Base-by-base conservation (phyloP, 2,797 vertebrate genomes). In the Neopelma chrysocephalum region DNA sequence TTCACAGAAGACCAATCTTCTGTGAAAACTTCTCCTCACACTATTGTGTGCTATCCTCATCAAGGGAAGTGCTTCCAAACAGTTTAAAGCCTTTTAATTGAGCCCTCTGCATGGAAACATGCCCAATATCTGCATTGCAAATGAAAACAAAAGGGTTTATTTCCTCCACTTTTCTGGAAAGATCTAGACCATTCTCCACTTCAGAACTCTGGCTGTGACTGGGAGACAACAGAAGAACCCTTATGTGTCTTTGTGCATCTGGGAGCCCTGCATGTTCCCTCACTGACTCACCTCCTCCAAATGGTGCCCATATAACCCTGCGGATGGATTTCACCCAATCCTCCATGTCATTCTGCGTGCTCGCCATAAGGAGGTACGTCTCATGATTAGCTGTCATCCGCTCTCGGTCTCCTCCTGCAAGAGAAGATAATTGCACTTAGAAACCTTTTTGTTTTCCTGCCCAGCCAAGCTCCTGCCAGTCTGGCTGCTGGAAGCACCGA, bases 351-450 rank as follows among this genome's bases (percentile, higher is more conserved):
- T 98, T 99, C 98, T 99, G 99, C 80, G 99, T 99, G 98, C 98
- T 99, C 89, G 99, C 99, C 99, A 99, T 99, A 97, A 99, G 99
- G 40, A 99, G 99, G 96, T 99, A 99, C 3, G 99, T 99, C 97
- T 99, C 99, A 99, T 99, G 99, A 97, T 99, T 99, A 94, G 99
- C 98, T 98, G 99, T 99, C 99, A 99, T 99, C 97, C 99, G 99
- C 97, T 99, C 99, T 94, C 98, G 98, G 96, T 99, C 99, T 91
- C 98, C 98, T 97, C 99, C 99, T 99, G 96, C 48, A 95, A 97
- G 71, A 96, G 72, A 97, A 94, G 95, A 94, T 26, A 95, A 91
- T 26, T 11, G 65, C 89, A 34, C 89, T 95, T 62, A 96, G 90
- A 84, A 93, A 91, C 13, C 54, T 61, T 82, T 76, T 11, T 40